A percentile compares a stretch with the other conserved stretches of the same genome.
phyloP scores from a whole-genome alignment of 2,113 vertebrate genomes.

The Neomonachus schauinslandi region DNA sequence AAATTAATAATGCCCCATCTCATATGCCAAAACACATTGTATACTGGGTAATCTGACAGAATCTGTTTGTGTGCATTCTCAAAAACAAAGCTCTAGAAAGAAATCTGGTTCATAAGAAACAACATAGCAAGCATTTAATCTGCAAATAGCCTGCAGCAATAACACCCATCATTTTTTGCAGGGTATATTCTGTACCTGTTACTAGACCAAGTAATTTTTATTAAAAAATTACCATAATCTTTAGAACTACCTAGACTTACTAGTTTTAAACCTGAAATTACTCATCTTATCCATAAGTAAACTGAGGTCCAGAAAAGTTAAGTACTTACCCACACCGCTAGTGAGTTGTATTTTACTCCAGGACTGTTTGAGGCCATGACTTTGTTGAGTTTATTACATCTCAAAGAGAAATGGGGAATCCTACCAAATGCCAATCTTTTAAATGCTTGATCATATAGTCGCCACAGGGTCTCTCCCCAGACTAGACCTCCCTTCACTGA shows the following conservation, averaged over 20 bases:
- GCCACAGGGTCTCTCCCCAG: background rate
- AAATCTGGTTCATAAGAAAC: background rate
- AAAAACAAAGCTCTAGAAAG: conserved; percentile 15
- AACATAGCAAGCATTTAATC: background rate
- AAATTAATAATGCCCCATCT: background rate
- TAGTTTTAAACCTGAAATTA: background rate
- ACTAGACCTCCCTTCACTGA: background rate
- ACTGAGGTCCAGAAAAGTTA: background rate
- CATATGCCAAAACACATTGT: background rate
- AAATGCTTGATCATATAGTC: background rate
- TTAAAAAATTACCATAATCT: background rate
- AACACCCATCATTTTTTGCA: background rate
- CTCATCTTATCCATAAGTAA: background rate
- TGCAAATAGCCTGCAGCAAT: background rate
- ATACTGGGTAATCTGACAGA: background rate
- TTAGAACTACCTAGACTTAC: background rate
- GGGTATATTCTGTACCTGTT: background rate
- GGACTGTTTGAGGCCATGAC: background rate
- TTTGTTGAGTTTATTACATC: background rate
- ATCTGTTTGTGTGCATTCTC: background rate
- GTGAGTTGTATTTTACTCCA: background rate
- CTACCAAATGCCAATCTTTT: background rate
- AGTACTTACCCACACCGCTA: background rate
- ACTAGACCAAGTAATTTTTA: background rate
- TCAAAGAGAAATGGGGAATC: background rate